Percentiles rank a stretch among this genome's conserved stretches.
Evolutionary conservation across 2,113 vertebrate species (phyloP).

Genomic region (Maccullochella peelii): DNA sequence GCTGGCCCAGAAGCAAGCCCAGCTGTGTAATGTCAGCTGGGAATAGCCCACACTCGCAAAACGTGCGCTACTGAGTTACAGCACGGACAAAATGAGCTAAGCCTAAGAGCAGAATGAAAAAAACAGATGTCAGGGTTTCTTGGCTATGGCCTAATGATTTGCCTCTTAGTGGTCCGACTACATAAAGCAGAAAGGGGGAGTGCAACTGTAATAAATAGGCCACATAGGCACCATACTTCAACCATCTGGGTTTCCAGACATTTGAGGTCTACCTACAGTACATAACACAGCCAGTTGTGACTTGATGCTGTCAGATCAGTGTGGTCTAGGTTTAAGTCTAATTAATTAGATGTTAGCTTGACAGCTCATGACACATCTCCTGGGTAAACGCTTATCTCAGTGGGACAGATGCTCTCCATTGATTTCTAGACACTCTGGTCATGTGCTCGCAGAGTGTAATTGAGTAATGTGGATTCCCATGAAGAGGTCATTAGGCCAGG

Average conservation of each 20-base stretch:
- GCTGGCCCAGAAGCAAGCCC: constrained; percentile 53
- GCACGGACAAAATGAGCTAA: constrained; percentile 62
- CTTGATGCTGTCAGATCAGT: constrained; percentile 41
- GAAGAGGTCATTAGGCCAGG: constrained; percentile 53
- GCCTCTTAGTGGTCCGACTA: constrained; percentile 60
- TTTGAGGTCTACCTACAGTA: constrained; percentile 28
- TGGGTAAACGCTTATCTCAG: constrained; percentile 69
- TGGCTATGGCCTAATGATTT: constrained; percentile 72
- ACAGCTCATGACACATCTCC: constrained; percentile 65
- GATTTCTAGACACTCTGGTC: constrained; percentile 61
- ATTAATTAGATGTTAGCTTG: constrained; percentile 69
- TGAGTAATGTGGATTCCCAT: constrained; percentile 68
- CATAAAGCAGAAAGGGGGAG: constrained; percentile 41
- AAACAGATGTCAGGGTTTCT: constrained; percentile 73
- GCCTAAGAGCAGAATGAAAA: constrained; percentile 59
- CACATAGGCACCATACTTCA: constrained; percentile 46
- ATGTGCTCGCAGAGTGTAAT: constrained; percentile 51
- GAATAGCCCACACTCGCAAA: constrained; percentile 67
- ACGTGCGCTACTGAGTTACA: constrained; percentile 68
- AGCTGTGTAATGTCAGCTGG: constrained; percentile 79
- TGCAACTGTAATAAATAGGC: constrained; percentile 56
- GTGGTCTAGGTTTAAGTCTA: constrained; percentile 45
- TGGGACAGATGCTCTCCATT: constrained; percentile 74
- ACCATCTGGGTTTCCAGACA: constrained; percentile 58
- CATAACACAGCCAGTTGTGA: constrained; percentile 39